Base-by-base conservation (phyloP, 2,888 invertebrate species). In the Sthenelais limicola region DNA sequence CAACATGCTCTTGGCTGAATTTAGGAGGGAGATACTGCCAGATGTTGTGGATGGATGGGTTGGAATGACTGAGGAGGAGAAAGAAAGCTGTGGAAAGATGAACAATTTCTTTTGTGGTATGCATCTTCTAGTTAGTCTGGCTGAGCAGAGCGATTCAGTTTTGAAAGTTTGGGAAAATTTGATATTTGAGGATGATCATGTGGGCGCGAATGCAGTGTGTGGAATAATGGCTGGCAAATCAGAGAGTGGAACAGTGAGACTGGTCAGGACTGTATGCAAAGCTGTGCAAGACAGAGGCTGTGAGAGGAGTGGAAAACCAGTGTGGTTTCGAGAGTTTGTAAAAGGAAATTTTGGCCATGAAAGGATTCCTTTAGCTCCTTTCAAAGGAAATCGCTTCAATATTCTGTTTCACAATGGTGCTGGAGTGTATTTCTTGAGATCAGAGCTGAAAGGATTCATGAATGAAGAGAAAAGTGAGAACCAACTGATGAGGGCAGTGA, bases 21-120 rank as follows among this genome's bases (percentile, higher is more conserved):
- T 71, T 71, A 68, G 76, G 28, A 35, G 24, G 18, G 67, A 56
- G 26, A 66, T 72, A 5, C 30, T 73, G 7, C 74, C 74, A n/a
- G 33, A 67, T 51, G 76, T 76, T 28, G 43, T 73, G 21, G 52
- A 2, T 18, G 69, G 71, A 26, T 73, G 72, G 74, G 30, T 33
- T 49, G 52, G 54, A 15, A 51, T 75, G 47, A 35, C 43, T 26
- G 70, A 21, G n/a, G 38, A 15, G 15, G 58, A 74, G 35, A 30
- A 51, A 35, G 38, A 38, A 12, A 71, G 62, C 43, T 67, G 30
- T 35, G 28, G 32, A 28, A 35, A 3, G 4, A 68, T 76, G 68
- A 76, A 76, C 47, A 54, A 71, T 56, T 75, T 74, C 30, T 76
- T 58, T 35, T 76, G 76, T 73, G 73, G 72, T 21, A 32, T 76